Evolutionary conservation across 2,797 vertebrate species (phyloP).

Genomic region (Sebastes umbrosus): DNA sequence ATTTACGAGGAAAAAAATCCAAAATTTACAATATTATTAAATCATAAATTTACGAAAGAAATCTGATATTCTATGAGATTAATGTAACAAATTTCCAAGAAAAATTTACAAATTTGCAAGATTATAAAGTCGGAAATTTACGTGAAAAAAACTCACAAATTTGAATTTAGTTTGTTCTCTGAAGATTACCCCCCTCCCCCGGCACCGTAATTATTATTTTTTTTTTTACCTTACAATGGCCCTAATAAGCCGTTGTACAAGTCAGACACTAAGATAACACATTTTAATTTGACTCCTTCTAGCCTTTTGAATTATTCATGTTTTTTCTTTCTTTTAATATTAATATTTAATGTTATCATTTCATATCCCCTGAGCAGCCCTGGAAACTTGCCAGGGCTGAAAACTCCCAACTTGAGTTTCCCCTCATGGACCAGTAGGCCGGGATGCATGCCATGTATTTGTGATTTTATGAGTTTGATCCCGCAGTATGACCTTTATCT

Average conservation of each 20-base stretch:
- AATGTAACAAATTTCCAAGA: too few relatives aligned
- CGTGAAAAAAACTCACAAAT: too few relatives aligned
- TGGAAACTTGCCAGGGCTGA: conserved; percentile 4
- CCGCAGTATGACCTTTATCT: conserved; percentile 43
- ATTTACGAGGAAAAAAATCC: too few relatives aligned
- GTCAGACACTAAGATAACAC: background rate
- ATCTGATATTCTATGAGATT: fast-evolving
- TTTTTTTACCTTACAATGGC: background rate
- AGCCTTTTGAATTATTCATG: background rate
- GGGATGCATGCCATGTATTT: conserved; percentile 47
- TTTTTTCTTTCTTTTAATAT: background rate
- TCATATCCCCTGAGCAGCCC: background rate
- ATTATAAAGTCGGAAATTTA: too few relatives aligned
- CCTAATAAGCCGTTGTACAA: background rate
- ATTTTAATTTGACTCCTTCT: background rate
- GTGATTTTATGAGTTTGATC: conserved; percentile 46
- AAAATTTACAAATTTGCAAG: too few relatives aligned
- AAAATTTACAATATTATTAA: too few relatives aligned
- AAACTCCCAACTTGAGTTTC: background rate
- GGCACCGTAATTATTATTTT: background rate
- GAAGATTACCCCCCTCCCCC: too few relatives aligned
- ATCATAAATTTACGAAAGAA: too few relatives aligned
- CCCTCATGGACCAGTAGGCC: conserved; percentile 9
- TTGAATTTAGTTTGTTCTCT: too few relatives aligned
- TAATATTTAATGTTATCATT: conserved; percentile 6